Evolutionary conservation across 1,140 invertebrate genomes (phyloP), one percentile per base, ranked within the genome.

Genomic region (Chironomus tepperi): DNA sequence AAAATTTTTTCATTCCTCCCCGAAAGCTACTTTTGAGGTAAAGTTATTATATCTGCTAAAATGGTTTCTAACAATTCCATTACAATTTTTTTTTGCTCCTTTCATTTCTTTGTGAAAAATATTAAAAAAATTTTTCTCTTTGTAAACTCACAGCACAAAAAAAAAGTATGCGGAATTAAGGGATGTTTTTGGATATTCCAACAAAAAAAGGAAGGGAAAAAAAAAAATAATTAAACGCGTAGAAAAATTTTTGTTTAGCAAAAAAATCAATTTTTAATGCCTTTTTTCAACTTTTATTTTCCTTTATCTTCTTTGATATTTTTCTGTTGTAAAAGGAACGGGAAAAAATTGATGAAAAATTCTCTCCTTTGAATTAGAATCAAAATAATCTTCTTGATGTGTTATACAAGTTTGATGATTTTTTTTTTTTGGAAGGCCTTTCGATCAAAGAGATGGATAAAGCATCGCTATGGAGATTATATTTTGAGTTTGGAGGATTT

Each of bases 51-150:
- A n/a, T 57, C 47, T 57, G 10, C 47, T 57, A 15, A 9, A 15
- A 57, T 57, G 47, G 47, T 57, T 57, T 57, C 24, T 57, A 57
- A 57, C 47, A 57, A 57, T 57, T 57, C 47, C n/a, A 57, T 57
- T 57, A n/a, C 47, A 15, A 15, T 57, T n/a, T 57, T n/a, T 57
- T 57, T n/a, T 57, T 57, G 12, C 12, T 57, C 12, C 47, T 57
- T 57, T 57, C 12, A 57, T 15, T 5, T 15, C 12, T 57, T 57
- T 57, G 10, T 57, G 8, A 5, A n/a, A 8, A n/a, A 57, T 57
- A 57, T 57, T 15, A 5, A n/a, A n/a, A n/a, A n/a, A 34, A 34
- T 2, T 34, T 34, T 34, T 34, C 24, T 5, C 24, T 34, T 34
- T 34, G 24, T 34, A 34, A 34, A 34, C 24, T 34, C 24, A 34